Evolutionary conservation across 2,888 invertebrate species (phyloP).

Genomic region (Hoplodrina blanda): DNA sequence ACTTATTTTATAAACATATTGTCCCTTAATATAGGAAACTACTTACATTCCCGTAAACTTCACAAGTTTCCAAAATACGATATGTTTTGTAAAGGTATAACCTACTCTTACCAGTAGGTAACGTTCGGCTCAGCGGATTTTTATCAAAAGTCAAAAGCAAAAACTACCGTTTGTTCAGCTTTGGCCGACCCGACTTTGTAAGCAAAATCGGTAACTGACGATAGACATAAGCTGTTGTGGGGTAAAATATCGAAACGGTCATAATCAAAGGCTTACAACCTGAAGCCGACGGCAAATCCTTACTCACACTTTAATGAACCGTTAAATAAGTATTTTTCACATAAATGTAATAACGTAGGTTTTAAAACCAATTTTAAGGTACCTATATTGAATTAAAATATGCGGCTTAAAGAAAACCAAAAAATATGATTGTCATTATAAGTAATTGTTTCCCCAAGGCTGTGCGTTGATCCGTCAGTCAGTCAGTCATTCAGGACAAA

Average conservation of each 20-base stretch:
- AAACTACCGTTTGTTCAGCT: slow-evolving; percentile 43
- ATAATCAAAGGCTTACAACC: slow-evolving; percentile 61
- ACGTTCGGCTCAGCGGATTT: slow-evolving; percentile 1
- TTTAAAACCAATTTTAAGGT: neutral
- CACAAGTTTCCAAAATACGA: slow-evolving; percentile 2
- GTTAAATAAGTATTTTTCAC: neutral
- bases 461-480: too few relatives aligned
- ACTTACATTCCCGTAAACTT: neutral
- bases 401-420: too few relatives aligned
- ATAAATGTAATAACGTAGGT: neutral
- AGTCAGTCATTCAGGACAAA: too few relatives aligned
- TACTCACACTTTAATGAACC: slow-evolving; percentile 26
- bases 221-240: slow-evolving; percentile 37
- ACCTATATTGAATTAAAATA: neutral
- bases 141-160: slow-evolving; percentile 43
- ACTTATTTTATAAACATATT: neutral
- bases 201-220: slow-evolving; percentile 61
- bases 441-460: too few relatives aligned
- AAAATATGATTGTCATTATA: too few relatives aligned
- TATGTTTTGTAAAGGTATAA: slow-evolving; percentile 11
- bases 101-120: neutral
- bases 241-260: slow-evolving; percentile 54
- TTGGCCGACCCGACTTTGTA: slow-evolving; percentile 55
- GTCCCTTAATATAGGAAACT: neutral
- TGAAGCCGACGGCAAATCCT: slow-evolving; percentile 14